Evolutionary conservation across 1,140 invertebrate species (phyloP).

Genomic region (Onthophagus taurus): DNA sequence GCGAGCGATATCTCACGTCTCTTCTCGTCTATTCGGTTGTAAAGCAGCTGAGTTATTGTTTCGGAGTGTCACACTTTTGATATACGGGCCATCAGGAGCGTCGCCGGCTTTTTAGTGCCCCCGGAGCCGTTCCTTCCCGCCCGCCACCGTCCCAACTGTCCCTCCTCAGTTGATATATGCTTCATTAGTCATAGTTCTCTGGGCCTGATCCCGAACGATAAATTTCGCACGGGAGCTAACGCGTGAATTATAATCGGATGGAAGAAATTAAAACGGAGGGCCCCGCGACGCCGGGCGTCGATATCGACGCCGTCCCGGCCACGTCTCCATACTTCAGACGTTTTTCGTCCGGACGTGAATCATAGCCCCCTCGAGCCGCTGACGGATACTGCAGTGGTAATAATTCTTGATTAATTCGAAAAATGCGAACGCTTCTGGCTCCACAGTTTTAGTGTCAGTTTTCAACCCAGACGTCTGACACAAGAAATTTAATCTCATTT

Average conservation of each 20-base stretch:
- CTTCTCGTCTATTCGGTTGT: conserved; percentile 37
- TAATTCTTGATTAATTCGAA: no score
- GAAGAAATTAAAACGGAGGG: conserved; percentile 12
- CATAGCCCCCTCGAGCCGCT: no score
- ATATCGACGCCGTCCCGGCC: no score
- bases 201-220: conserved; percentile 10
- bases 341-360: no score
- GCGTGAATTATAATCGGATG: conserved; percentile 11
- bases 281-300: not conserved
- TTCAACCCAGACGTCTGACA: no score
- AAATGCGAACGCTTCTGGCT: no score
- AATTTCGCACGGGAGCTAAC: conserved; percentile 8
- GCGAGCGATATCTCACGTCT: conserved; percentile 20
- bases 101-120: conserved; percentile 13
- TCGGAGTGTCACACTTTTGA: conserved; percentile 36
- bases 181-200: conserved; percentile 27
- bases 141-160: conserved; percentile 1
- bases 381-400: no score
- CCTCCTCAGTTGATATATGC: conserved; percentile 27
- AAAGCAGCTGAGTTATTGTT: conserved; percentile 38
- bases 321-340: no score
- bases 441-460: no score
- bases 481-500: no score
- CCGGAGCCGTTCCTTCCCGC: conserved; percentile 6
- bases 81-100: conserved; percentile 35